Evolutionary conservation across 2,888 invertebrate genomes (phyloP).

Genomic region (Agrypnus murinus): DNA sequence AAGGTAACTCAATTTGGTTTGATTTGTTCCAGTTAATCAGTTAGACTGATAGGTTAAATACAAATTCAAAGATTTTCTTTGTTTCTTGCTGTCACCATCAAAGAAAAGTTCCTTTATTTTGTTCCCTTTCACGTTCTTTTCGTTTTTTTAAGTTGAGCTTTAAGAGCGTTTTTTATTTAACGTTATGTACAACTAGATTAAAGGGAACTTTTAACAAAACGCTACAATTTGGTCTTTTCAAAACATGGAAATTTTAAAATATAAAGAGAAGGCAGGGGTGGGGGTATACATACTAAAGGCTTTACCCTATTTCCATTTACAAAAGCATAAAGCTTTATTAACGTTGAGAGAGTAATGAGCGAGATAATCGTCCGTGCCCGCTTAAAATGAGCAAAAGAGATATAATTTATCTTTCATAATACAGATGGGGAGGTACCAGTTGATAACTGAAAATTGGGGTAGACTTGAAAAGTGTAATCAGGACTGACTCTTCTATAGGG

Average conservation of each 20-base stretch:
- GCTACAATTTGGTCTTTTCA: too few species aligned
- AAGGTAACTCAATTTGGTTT: slow-evolving; percentile 1
- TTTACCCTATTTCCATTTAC: slow-evolving; percentile 1
- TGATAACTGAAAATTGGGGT: slow-evolving; percentile 4
- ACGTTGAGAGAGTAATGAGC: slow-evolving; percentile 2
- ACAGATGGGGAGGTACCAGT: background rate
- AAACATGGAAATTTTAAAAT: too few species aligned
- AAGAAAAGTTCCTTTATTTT: too few species aligned
- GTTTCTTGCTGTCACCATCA: background rate
- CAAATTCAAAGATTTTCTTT: background rate
- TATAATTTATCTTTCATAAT: slow-evolving; percentile 19
- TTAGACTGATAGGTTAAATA: background rate
- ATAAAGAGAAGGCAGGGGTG: too few species aligned
- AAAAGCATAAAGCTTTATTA: slow-evolving; percentile 17
- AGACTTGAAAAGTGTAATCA: slow-evolving; percentile 15
- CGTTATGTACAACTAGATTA: too few species aligned
- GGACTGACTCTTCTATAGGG: background rate
- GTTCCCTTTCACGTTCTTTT: too few species aligned
- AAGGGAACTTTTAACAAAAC: too few species aligned
- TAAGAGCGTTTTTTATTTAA: too few species aligned
- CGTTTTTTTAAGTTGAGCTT: too few species aligned
- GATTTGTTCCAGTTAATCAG: slow-evolving; percentile 1
- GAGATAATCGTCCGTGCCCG: slow-evolving; percentile 1
- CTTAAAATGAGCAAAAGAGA: slow-evolving; percentile 7
- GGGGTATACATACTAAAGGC: background rate